These are phyloP conservation scores for Arenaria interpres DNA, from an alignment of 2,113 vertebrate genomes.

Conservation along the genomic window DNA sequence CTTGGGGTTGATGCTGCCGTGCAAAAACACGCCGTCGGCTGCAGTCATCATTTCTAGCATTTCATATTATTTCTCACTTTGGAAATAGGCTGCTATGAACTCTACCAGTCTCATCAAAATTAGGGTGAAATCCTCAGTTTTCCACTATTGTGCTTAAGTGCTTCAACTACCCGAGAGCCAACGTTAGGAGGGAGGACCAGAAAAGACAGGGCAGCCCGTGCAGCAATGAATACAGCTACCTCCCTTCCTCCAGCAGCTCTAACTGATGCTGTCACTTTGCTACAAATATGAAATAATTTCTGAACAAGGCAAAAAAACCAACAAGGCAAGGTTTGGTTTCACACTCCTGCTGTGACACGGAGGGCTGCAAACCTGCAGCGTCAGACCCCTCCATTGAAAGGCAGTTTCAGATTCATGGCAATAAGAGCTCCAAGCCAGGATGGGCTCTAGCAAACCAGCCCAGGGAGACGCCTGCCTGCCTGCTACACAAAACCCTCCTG, in stretches of 20 bases:
- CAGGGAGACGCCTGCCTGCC: background rate
- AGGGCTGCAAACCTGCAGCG: background rate
- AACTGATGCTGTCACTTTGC: background rate
- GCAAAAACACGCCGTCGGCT: background rate
- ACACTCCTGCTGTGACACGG: background rate
- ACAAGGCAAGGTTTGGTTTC: background rate
- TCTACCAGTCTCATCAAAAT: background rate
- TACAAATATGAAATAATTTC: background rate
- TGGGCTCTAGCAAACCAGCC: background rate
- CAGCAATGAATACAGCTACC: fast-evolving
- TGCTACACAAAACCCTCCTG: background rate
- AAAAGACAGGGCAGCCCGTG: background rate
- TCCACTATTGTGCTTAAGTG: background rate
- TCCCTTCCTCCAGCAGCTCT: background rate
- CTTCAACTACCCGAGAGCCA: background rate
- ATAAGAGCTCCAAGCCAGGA: background rate
- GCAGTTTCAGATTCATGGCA: background rate
- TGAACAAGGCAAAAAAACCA: background rate
- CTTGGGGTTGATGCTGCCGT: background rate
- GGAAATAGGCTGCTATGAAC: background rate
- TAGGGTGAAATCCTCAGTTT: background rate
- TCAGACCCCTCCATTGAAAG: background rate
- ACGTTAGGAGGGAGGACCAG: background rate
- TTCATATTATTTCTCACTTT: background rate
- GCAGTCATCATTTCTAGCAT: fast-evolving